Conservation (phyloP, 1,140 invertebrate species). For the Drosophila seguyi region DNA sequence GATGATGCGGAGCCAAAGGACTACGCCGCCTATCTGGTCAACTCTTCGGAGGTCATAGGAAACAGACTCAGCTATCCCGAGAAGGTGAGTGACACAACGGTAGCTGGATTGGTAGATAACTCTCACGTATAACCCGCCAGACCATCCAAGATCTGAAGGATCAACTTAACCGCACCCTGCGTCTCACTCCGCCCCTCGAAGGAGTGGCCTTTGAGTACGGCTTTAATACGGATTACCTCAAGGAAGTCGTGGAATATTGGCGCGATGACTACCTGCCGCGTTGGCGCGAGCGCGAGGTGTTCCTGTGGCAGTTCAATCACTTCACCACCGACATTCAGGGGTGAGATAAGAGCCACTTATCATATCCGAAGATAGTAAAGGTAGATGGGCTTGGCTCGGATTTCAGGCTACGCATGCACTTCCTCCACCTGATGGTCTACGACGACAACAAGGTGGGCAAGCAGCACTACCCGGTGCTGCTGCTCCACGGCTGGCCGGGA, state of each 20-base stretch:
- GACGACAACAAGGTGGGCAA: slow-evolving; percentile 76
- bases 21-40: slow-evolving; percentile 69
- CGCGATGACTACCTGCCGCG: slow-evolving; percentile 88
- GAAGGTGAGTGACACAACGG: slow-evolving; percentile 33
- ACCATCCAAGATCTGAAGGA: slow-evolving; percentile 62
- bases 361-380: slow-evolving; percentile 39
- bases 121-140: slow-evolving; percentile 21
- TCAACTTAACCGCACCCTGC: slow-evolving; percentile 62
- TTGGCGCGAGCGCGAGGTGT: slow-evolving; percentile 89
- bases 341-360: slow-evolving; percentile 67
- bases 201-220: slow-evolving; percentile 90
- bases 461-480: slow-evolving; percentile 87
- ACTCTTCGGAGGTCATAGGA: slow-evolving; percentile 64
- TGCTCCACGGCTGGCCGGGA: slow-evolving; percentile 96
- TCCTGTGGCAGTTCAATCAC: slow-evolving; percentile 91
- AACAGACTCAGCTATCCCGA: slow-evolving; percentile 67
- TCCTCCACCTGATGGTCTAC: slow-evolving; percentile 88
- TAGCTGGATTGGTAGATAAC: not conserved
- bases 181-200: slow-evolving; percentile 87
- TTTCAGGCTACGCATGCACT: slow-evolving; percentile 90
- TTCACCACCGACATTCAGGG: slow-evolving; percentile 91
- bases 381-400: slow-evolving; percentile 23
- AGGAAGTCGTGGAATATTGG: slow-evolving; percentile 90
- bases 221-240: slow-evolving; percentile 90
- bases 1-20: slow-evolving; percentile 70